Evolutionary conservation across 2,113 vertebrate genomes (phyloP).

Genomic region (Apodemus sylvaticus): DNA sequence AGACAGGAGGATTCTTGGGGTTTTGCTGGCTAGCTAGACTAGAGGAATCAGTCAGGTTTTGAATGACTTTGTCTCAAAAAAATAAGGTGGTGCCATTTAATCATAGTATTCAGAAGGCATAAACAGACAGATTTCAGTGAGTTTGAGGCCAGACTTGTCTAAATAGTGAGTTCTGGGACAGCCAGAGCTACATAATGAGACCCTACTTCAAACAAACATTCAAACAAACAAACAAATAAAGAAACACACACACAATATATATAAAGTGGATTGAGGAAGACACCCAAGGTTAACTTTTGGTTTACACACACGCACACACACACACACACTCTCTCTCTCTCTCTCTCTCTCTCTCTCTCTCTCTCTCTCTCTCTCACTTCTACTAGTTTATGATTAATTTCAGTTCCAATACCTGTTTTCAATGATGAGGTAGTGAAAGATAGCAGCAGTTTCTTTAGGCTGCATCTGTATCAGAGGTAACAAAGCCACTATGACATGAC

Average conservation of each 20-base stretch:
- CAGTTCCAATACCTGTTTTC: constrained; percentile 92
- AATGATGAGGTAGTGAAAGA: constrained; percentile 95
- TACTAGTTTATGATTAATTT: constrained; percentile 17
- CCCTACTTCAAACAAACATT: background rate
- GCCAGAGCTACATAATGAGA: background rate
- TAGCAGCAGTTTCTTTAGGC: constrained; percentile 93
- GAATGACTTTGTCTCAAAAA: background rate
- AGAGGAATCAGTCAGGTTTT: background rate
- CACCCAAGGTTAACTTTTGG: background rate
- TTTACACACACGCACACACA: too few species aligned
- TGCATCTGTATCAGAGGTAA: constrained; percentile 94
- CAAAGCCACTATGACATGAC: constrained; percentile 97
- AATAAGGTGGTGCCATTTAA: background rate
- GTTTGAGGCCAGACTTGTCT: background rate
- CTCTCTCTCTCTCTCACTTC: too few species aligned
- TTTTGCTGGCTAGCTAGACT: background rate
- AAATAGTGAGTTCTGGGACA: background rate
- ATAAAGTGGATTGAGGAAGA: background rate
- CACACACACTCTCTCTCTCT: too few species aligned
- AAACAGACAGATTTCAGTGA: background rate
- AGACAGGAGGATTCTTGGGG: too few species aligned
- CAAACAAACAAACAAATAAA: background rate
- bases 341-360: too few species aligned
- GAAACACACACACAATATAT: background rate
- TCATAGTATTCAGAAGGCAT: background rate